These are phyloP conservation scores for Brachypodius melanocephalos DNA, from an alignment of 2,113 vertebrate genomes.

Conservation along the genomic window DNA sequence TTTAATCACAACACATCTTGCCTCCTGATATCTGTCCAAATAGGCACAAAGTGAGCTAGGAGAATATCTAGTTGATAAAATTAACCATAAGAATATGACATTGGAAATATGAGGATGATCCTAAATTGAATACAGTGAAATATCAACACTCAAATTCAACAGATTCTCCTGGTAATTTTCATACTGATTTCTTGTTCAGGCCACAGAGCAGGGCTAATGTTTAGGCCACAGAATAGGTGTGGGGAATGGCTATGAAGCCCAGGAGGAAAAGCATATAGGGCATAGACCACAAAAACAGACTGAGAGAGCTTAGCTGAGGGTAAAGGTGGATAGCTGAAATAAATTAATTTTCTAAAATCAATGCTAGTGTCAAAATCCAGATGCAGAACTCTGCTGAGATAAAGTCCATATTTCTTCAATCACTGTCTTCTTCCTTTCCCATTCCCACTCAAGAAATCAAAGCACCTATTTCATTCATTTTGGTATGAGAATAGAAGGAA, in stretches of 20 bases:
- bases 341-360: neutral
- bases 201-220: neutral
- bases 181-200: neutral
- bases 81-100: neutral
- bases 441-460: neutral
- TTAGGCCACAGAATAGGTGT: neutral
- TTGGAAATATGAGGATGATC: neutral
- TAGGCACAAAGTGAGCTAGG: neutral
- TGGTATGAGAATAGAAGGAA: neutral
- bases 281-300: neutral
- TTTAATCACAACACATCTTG: neutral
- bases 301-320: neutral
- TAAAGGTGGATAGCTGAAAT: neutral
- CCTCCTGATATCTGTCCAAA: neutral
- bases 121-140: neutral
- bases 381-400: neutral
- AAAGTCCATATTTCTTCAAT: neutral
- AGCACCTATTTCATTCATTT: neutral
- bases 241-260: neutral
- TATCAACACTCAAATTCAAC: neutral
- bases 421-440: neutral
- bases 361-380: neutral
- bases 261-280: neutral
- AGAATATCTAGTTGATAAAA: neutral
- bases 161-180: neutral